These are phyloP conservation scores for Hydractinia echinata DNA, from an alignment of 30 jellyfish, hydroid and myxozoan species.

Conservation along the genomic window DNA sequence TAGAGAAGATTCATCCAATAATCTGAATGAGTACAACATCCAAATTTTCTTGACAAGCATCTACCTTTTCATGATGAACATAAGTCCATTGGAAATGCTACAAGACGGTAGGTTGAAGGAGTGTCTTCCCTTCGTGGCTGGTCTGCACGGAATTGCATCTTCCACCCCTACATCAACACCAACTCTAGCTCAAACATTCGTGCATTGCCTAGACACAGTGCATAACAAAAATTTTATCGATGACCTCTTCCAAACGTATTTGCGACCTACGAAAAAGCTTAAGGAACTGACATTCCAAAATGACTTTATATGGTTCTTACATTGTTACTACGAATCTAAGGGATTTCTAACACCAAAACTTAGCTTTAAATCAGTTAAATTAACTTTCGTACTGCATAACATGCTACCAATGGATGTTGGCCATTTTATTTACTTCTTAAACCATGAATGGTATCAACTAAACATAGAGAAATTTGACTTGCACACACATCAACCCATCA, in stretches of 20 bases:
- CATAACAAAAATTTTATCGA: background rate
- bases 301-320: background rate
- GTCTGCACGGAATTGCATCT: conserved; percentile 16
- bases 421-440: background rate
- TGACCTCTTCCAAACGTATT: conserved; percentile 2
- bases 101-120: background rate
- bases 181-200: background rate
- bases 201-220: background rate
- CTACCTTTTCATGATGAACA: conserved; percentile 21
- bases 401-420: conserved; percentile 16
- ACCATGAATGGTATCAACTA: conserved; percentile 14
- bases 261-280: background rate
- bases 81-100: background rate
- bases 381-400: background rate
- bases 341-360: conserved; percentile 1
- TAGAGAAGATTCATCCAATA: background rate
- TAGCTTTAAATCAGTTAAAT: background rate
- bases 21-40: background rate
- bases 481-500: conserved; percentile 18
- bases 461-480: background rate
- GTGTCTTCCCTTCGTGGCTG: conserved; percentile 17
- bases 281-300: background rate
- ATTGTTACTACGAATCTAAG: conserved; percentile 5
- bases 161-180: background rate
- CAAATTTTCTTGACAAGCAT: conserved; percentile 8